phyloP scores from a whole-genome alignment of 2,113 vertebrate genomes.

The Etheostoma spectabile region DNA sequence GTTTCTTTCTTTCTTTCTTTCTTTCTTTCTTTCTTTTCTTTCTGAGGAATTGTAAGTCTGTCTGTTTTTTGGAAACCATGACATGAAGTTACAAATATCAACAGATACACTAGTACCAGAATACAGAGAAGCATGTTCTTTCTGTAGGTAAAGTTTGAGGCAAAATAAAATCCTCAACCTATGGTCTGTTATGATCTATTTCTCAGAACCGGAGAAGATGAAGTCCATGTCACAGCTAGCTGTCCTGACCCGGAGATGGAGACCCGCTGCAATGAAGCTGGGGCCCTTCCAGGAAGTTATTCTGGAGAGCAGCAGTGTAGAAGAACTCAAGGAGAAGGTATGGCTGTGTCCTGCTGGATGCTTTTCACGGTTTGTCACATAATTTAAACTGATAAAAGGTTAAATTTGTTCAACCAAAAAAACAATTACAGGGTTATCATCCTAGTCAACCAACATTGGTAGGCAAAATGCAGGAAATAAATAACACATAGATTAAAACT shows the following conservation, averaged over 20 bases:
- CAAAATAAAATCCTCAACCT: background rate
- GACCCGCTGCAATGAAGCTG: conserved; percentile 91
- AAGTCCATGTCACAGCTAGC: conserved; percentile 99
- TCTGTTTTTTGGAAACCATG: background rate
- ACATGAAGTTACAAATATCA: background rate
- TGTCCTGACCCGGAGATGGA: conserved; percentile 92
- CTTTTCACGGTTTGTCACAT: background rate
- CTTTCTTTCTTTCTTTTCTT: too few species aligned
- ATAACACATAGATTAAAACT: background rate
- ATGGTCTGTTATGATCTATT: background rate
- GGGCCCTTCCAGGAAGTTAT: conserved; percentile 95
- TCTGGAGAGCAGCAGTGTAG: conserved; percentile 95
- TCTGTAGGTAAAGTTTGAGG: background rate
- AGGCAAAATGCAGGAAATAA: background rate
- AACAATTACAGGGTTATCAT: background rate
- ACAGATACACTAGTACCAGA: background rate
- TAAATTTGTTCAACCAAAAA: background rate
- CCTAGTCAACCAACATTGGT: background rate
- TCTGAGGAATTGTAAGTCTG: background rate
- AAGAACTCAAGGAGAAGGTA: conserved; percentile 96
- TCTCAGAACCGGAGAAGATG: conserved; percentile 94
- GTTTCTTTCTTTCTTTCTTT: too few species aligned
- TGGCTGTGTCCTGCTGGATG: background rate
- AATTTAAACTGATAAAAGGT: background rate
- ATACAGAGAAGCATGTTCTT: background rate